Conservation (phyloP, 2,113 vertebrate species). For the Turdus rufiventris region DNA sequence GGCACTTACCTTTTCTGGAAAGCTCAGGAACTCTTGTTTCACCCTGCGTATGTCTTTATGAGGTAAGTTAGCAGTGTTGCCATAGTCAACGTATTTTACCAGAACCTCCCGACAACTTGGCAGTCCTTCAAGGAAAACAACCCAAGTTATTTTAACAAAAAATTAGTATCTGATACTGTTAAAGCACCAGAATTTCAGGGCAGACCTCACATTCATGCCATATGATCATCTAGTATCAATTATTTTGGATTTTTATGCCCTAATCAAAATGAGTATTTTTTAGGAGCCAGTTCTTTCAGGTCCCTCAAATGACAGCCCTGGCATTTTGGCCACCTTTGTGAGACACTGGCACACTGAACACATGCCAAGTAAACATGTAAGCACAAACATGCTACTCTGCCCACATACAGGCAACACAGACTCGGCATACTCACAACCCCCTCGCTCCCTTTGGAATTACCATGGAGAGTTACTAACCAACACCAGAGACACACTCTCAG, state of each 20-base stretch:
- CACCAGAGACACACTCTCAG: neutral
- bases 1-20: slow-evolving; percentile 82
- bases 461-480: neutral
- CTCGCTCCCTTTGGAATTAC: neutral
- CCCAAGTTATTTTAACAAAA: neutral
- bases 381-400: neutral
- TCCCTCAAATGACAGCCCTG: neutral
- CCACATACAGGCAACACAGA: neutral
- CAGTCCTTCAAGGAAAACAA: slow-evolving; percentile 73
- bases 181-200: neutral
- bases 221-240: fast-evolving
- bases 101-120: slow-evolving; percentile 74
- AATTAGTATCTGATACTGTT: neutral
- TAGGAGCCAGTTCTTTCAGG: neutral
- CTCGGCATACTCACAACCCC: fast-evolving
- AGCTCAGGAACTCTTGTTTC: slow-evolving; percentile 83
- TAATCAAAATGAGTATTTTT: fast-evolving
- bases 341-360: neutral
- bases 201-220: neutral
- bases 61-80: slow-evolving; percentile 73
- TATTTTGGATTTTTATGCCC: neutral
- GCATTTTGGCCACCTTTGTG: neutral
- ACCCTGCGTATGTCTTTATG: slow-evolving; percentile 80
- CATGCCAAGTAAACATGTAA: fast-evolving
- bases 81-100: slow-evolving; percentile 86